Percentiles rank a stretch among this genome's conserved stretches.
Conservation (phyloP, 2,797 vertebrate species). For the Geotrypetes seraphini region DNA sequence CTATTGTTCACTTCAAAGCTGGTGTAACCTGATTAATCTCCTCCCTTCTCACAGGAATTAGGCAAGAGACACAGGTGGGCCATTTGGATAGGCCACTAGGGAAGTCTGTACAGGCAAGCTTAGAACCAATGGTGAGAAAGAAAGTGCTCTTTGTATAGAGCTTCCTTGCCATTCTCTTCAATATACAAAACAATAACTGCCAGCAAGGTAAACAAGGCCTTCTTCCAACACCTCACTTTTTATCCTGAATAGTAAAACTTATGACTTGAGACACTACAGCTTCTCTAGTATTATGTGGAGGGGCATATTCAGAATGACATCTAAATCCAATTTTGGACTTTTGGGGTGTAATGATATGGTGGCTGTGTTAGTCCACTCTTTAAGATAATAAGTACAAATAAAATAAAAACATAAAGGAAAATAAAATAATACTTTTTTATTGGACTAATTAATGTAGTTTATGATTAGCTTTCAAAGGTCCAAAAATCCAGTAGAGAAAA, state of each 20-base stretch:
- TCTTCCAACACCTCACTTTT: constrained; percentile 1
- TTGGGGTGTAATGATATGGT: too few species aligned
- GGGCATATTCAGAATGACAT: too few species aligned
- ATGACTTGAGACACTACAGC: constrained; percentile 7
- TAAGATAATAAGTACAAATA: too few species aligned
- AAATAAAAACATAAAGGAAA: too few species aligned
- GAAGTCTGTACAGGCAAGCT: constrained; percentile 10
- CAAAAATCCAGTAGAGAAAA: too few species aligned
- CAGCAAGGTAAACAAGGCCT: constrained; percentile 4
- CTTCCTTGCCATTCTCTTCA: background rate
- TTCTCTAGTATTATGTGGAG: constrained; percentile 2
- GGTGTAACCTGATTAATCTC: constrained; percentile 5
- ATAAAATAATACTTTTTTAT: too few species aligned
- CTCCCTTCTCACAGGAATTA: background rate
- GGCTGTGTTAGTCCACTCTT: too few species aligned
- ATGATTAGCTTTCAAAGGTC: too few species aligned
- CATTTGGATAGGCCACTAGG: background rate
- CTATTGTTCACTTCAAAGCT: constrained; percentile 16
- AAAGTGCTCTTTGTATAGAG: background rate
- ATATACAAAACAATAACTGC: constrained; percentile 11
- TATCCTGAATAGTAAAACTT: constrained; percentile 8
- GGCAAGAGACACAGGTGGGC: background rate
- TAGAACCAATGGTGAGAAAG: background rate
- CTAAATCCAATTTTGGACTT: too few species aligned
- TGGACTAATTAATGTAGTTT: too few species aligned